These are phyloP conservation scores for Megaleporinus macrocephalus DNA, from an alignment of 2,113 vertebrate genomes.

Conservation along the genomic window DNA sequence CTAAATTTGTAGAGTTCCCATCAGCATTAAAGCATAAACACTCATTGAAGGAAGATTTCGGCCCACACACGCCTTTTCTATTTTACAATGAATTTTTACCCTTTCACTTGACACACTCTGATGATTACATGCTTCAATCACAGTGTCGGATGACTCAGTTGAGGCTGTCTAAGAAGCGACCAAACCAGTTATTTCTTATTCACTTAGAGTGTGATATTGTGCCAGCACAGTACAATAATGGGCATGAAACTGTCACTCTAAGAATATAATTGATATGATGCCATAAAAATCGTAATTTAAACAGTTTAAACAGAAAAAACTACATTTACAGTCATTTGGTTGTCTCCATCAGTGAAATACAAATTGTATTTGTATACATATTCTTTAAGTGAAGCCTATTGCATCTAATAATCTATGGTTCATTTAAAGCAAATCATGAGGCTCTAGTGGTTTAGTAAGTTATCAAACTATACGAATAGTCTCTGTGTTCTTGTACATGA, in stretches of 20 bases:
- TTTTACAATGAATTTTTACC: slow-evolving; percentile 23
- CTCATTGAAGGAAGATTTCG: not conserved
- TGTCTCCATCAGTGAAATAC: not conserved
- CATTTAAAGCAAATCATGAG: slow-evolving; percentile 52
- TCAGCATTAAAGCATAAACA: not conserved
- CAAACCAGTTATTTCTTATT: slow-evolving; percentile 48
- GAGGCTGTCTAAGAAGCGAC: slow-evolving; percentile 16
- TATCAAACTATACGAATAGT: slow-evolving; percentile 42
- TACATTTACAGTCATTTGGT: not conserved
- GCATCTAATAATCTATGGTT: slow-evolving; percentile 26
- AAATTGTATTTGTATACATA: not conserved
- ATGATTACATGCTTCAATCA: slow-evolving; percentile 43
- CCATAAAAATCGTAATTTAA: not conserved
- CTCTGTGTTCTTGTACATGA: slow-evolving; percentile 27
- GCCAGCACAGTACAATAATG: not conserved
- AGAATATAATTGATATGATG: not conserved
- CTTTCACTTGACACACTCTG: slow-evolving; percentile 22
- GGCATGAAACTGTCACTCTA: not conserved
- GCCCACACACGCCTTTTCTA: slow-evolving; percentile 7
- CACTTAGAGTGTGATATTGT: not conserved
- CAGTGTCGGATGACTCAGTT: slow-evolving; percentile 39
- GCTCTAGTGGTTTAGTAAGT: slow-evolving; percentile 17
- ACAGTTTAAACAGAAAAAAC: not conserved
- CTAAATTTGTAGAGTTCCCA: not conserved
- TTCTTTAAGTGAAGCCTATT: not conserved